Conservation (phyloP, 1,140 invertebrate species). For the Periplaneta americana region DNA sequence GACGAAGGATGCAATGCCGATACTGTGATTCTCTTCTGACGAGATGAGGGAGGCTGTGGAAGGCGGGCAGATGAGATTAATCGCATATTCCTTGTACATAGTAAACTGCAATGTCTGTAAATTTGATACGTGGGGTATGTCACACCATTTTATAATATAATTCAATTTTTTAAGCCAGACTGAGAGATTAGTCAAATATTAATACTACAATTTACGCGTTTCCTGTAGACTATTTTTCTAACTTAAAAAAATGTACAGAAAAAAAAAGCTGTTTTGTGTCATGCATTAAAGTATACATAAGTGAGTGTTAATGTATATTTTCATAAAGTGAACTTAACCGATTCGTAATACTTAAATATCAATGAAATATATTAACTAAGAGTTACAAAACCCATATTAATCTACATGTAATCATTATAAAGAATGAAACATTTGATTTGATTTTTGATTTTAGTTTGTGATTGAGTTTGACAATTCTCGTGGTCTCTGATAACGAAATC, state of each 20-base stretch:
- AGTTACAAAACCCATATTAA: background rate
- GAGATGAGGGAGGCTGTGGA: no score
- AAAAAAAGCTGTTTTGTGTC: background rate
- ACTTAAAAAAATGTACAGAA: background rate
- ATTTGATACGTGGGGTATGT: background rate
- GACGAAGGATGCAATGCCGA: no score
- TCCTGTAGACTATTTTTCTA: background rate
- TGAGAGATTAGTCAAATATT: background rate
- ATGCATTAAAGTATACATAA: background rate
- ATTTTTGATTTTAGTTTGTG: slow-evolving; percentile 9
- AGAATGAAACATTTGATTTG: background rate
- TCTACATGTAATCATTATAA: background rate
- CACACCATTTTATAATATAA: background rate
- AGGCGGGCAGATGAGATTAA: background rate
- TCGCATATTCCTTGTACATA: background rate
- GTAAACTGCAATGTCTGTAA: background rate
- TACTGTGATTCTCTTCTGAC: no score
- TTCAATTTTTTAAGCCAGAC: background rate
- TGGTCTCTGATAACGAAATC: slow-evolving; percentile 16
- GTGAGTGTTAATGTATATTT: background rate
- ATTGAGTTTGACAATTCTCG: slow-evolving; percentile 12
- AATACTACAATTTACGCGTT: background rate
- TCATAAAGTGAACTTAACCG: background rate
- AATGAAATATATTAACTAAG: background rate
- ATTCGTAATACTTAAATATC: background rate